These are phyloP conservation scores for Steatocranus sp. DNA, from an alignment of 2,797 vertebrate genomes.

Conservation along the genomic window DNA sequence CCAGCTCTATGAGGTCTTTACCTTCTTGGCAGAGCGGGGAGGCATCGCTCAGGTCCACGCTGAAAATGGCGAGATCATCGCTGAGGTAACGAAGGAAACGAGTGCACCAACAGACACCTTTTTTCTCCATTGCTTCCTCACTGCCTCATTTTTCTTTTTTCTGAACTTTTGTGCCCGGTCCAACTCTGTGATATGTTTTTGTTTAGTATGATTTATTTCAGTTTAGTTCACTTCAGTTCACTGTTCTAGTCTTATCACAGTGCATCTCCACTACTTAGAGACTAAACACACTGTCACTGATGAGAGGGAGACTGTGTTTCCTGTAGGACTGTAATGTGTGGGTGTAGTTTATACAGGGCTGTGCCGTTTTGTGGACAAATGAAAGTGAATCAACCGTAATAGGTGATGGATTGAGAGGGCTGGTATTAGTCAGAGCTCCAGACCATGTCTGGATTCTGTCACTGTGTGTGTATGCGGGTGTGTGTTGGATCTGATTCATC, in stretches of 20 bases:
- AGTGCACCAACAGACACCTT: neutral
- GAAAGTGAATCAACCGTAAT: constrained; percentile 35
- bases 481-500: constrained; percentile 29
- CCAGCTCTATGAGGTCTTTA: constrained; percentile 94
- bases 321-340: constrained; percentile 16
- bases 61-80: constrained; percentile 98
- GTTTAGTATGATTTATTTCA: neutral
- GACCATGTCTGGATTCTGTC: constrained; percentile 48
- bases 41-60: constrained; percentile 94
- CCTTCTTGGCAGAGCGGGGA: constrained; percentile 89
- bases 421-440: constrained; percentile 41
- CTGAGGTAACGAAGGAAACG: constrained; percentile 80
- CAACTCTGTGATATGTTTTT: constrained; percentile 9
- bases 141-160: neutral
- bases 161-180: neutral
- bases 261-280: constrained; percentile 24
- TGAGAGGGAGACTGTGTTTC: constrained; percentile 13
- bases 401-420: constrained; percentile 20
- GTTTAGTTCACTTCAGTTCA: neutral
- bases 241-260: constrained; percentile 9
- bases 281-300: constrained; percentile 58
- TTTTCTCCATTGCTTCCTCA: neutral
- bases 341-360: constrained; percentile 33
- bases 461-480: constrained; percentile 3
- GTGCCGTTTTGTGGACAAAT: constrained; percentile 15